Base-by-base conservation (phyloP, 2,797 vertebrate species). In the Anguilla megastoma region DNA sequence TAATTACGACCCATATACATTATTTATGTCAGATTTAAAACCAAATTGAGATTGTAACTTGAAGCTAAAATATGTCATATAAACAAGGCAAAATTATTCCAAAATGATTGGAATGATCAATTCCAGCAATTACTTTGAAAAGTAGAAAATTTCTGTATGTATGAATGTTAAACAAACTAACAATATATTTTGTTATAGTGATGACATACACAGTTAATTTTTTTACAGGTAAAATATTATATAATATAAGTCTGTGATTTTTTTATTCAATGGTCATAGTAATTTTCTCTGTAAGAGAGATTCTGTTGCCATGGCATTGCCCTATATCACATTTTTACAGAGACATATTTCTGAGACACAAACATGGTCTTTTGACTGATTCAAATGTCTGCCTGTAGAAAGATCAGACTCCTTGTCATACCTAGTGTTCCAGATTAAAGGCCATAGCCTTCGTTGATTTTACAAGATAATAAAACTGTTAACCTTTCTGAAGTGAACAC, bases 401-500 rank as follows among this genome's bases (percentile, higher is more conserved):
- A 80, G 41, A 80, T 45, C 76, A 21, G 4, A 45, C 41, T 48
- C 79, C 45, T 50, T 82, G 21, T 82, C 45, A 3, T 48, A 48
- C 18, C 16, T 50, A 10, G 41, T 48, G 79, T 82, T 50, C 45
- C 79, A 82, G 5, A 82, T 41, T 79, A 82, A 48, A 82, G 41
- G 79, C 45, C 79, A 82, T 48, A 0, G 24, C 41, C 12, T 80
- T 80, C 76, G 41, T 50, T 50, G 45, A 82, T 82, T 82, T 82
- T 50, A 82, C 79, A 82, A 48, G 45, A 50, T 82, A 50, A 82
- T 48, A 24, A 48, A 50, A 82, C 79, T 24, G 41, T 48, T 48
- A 82, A 82, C 79, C 79, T 82, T 82, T 82, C 79, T 82, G 9
- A n/a, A 80, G 41, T 21, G 76, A 48, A 50, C 79, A 50, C 79